Percentiles rank a stretch among this genome's conserved stretches.
Evolutionary conservation across 2,888 invertebrate species (phyloP).

Genomic region (Philonicus albiceps): DNA sequence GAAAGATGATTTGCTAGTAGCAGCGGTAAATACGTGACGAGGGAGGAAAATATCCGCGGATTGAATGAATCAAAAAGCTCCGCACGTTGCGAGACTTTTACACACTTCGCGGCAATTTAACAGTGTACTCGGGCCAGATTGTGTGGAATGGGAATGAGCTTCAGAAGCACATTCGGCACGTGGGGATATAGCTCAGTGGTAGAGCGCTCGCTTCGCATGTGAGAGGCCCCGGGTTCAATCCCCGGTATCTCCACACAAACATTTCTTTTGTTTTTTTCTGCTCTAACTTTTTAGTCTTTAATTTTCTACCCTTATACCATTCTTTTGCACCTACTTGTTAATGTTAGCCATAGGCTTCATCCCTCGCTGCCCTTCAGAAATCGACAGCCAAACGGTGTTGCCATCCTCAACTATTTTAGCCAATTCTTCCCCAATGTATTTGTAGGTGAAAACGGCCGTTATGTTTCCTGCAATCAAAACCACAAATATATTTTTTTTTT

Average conservation of each 20-base stretch:
- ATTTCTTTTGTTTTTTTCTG: constrained; percentile 11
- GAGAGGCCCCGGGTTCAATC: constrained; percentile 59
- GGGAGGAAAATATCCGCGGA: background rate
- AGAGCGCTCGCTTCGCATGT: constrained; percentile 59
- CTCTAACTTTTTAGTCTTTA: background rate
- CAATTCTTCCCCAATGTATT: constrained; percentile 79
- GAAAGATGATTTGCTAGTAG: too few relatives aligned
- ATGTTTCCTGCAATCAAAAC: constrained; percentile 71
- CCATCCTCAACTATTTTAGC: constrained; percentile 75
- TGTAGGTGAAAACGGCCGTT: constrained; percentile 82
- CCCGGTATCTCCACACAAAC: constrained; percentile 44
- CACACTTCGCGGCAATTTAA: background rate
- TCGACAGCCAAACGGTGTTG: constrained; percentile 72
- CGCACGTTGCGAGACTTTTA: background rate
- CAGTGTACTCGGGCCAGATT: background rate
- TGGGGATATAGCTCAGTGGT: constrained; percentile 58
- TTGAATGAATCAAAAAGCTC: background rate
- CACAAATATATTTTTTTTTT: background rate
- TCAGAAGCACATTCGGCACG: background rate
- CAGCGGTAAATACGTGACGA: background rate
- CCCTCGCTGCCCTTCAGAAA: constrained; percentile 72
- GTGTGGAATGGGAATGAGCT: constrained; percentile 21
- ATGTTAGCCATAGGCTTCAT: constrained; percentile 71
- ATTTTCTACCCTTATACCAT: background rate
- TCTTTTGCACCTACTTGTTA: constrained; percentile 70